Evolutionary conservation across 2,888 invertebrate species (phyloP).

Genomic region (Diabrotica balteata): DNA sequence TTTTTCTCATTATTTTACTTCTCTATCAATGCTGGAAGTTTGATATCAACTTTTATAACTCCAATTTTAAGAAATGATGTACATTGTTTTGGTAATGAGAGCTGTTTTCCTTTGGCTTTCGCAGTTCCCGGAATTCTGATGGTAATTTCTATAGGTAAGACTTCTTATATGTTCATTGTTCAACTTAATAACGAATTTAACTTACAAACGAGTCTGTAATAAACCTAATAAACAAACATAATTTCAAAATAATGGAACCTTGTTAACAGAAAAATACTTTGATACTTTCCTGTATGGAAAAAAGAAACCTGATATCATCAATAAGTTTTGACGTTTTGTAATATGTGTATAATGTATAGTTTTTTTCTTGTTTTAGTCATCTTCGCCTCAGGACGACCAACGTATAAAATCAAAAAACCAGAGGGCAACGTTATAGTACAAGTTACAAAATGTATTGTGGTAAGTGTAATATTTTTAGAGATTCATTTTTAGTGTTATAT

Average conservation of each 20-base stretch:
- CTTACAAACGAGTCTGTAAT: no score
- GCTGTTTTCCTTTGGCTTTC: constrained; percentile 87
- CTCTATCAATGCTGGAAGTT: constrained; percentile 89
- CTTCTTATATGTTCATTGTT: no score
- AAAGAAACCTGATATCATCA: no score
- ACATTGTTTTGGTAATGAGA: constrained; percentile 76
- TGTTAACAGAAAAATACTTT: no score
- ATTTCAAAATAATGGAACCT: no score
- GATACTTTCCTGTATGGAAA: no score
- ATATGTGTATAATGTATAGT: not conserved
- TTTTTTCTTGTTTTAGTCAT: constrained; percentile 68
- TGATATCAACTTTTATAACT: constrained; percentile 86
- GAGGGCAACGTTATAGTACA: constrained; percentile 83
- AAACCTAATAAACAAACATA: no score
- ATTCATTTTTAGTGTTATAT: not conserved
- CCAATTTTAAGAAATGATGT: constrained; percentile 84
- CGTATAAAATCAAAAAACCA: constrained; percentile 81
- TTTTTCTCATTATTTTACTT: constrained; percentile 97
- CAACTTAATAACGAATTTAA: no score
- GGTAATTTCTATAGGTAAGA: constrained; percentile 79
- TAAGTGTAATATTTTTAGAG: constrained; percentile 63
- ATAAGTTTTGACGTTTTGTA: no score
- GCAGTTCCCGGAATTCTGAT: constrained; percentile 88
- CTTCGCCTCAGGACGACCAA: constrained; percentile 78
- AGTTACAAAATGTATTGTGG: constrained; percentile 78